phyloP scores from a whole-genome alignment of 2,797 vertebrate genomes.

The Fratercula arctica region DNA sequence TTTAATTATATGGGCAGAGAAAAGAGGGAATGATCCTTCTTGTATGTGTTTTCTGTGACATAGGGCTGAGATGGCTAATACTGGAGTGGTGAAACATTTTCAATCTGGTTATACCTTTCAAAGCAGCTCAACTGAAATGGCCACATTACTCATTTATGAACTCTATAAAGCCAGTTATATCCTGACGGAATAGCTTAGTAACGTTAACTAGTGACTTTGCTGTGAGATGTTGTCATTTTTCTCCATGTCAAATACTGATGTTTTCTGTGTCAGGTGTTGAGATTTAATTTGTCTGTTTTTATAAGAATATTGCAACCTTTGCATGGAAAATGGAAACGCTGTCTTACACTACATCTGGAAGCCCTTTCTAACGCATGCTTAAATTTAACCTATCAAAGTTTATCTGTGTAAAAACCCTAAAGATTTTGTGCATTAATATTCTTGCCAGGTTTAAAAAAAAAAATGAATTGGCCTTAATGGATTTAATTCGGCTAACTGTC shows the following conservation, averaged over 20 bases:
- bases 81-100: slow-evolving; percentile 12
- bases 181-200: neutral
- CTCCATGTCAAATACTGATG: neutral
- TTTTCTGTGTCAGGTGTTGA: neutral
- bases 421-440: neutral
- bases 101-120: slow-evolving; percentile 11
- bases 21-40: neutral
- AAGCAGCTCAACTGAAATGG: slow-evolving; percentile 2
- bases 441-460: neutral
- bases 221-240: neutral
- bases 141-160: slow-evolving; percentile 14
- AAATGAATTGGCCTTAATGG: neutral
- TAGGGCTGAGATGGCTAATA: neutral
- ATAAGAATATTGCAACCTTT: neutral
- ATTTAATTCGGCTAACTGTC: neutral
- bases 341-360: neutral
- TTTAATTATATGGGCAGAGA: neutral
- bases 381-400: neutral
- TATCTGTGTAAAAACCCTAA: neutral
- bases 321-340: neutral
- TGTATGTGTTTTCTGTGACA: neutral
- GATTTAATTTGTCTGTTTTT: neutral
- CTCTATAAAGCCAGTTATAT: neutral
- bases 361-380: neutral
- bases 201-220: neutral